Evolutionary conservation across 2,113 vertebrate genomes (phyloP), one percentile per base, ranked within the genome.

Genomic region (Gasterosteus aculeatus): DNA sequence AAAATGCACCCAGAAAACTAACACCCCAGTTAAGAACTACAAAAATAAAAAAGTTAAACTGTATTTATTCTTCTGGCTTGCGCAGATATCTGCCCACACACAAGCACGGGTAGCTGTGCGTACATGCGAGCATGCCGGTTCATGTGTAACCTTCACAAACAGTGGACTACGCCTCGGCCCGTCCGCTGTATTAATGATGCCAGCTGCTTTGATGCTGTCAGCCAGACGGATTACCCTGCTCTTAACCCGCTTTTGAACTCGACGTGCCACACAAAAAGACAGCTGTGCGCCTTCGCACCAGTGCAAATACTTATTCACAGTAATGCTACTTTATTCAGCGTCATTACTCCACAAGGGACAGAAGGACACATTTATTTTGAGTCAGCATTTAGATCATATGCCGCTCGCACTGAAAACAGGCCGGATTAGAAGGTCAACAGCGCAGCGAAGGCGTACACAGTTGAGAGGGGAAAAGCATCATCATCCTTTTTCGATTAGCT

Each of bases 191-290:
- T 87, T 77, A 80, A 81, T 86, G 81, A 84, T 72, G 49, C 63
- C 81, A 61, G 71, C 57, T n/a, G 59, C 85, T 91, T 91, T 91
- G 87, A 88, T 87, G 80, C 83, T 87, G 91, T 91, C 91, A 92
- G 12, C 10, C 42, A 79, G 87, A 91, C 69, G 44, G 77, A 91
- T 92, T 62, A 76, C 78, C 38, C 51, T 15, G 69, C 77, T 92
- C 85, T 88, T 91, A 84, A 88, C 83, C 91, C 56, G 15, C 33
- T 51, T 85, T 72, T 91, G 90, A 93, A 91, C 89, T 80, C 81
- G 49, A 69, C 38, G 22, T 63, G 82, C 72, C 82, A 74, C 80
- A 87, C 87, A 82, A 84, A 26, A 91, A 78, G 79, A 77, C 78
- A 59, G 77, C 83, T 68, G 49, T 60, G 77, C 49, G 62, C 72